Conservation (phyloP, 2,888 invertebrate genomes). For the Xiphydria camelus region DNA sequence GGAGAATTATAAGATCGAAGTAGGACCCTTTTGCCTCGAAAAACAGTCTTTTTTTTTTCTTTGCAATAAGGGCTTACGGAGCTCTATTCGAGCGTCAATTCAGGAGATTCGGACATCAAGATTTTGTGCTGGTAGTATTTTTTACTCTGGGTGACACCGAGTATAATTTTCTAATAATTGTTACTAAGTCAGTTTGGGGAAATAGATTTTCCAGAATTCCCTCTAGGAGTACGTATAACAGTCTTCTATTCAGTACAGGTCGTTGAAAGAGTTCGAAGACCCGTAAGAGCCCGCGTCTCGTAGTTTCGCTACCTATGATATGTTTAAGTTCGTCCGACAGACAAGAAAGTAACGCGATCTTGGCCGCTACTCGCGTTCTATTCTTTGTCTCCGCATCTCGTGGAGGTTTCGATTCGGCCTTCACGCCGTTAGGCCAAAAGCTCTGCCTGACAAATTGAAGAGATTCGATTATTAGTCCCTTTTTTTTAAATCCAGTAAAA, state of each 20-base stretch:
- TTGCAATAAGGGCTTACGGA: not conserved
- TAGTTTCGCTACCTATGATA: slow-evolving; percentile 87
- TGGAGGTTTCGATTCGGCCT: slow-evolving; percentile 60
- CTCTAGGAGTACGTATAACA: slow-evolving; percentile 83
- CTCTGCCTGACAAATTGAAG: slow-evolving; percentile 60
- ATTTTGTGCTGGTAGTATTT: slow-evolving; percentile 32
- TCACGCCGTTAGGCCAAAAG: slow-evolving; percentile 65
- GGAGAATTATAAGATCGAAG: too few species aligned
- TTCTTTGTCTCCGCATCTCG: slow-evolving; percentile 67
- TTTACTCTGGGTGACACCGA: slow-evolving; percentile 63
- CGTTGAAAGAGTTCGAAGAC: slow-evolving; percentile 89
- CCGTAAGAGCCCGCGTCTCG: slow-evolving; percentile 77
- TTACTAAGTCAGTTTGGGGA: slow-evolving; percentile 75
- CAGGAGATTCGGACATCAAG: slow-evolving; percentile 27
- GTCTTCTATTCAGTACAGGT: slow-evolving; percentile 79
- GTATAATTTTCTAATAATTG: slow-evolving; percentile 74
- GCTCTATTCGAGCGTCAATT: not conserved
- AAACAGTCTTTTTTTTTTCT: too few species aligned
- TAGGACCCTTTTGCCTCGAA: too few species aligned
- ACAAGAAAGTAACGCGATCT: slow-evolving; percentile 80
- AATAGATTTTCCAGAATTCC: slow-evolving; percentile 78
- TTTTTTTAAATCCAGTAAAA: slow-evolving; percentile 43
- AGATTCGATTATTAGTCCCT: slow-evolving; percentile 37
- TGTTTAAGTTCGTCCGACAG: slow-evolving; percentile 89
- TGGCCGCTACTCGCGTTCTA: slow-evolving; percentile 82